These are phyloP conservation scores for Exaiptasia diaphana DNA, from an alignment of 64 coral and sea anemone species.

Conservation along the genomic window DNA sequence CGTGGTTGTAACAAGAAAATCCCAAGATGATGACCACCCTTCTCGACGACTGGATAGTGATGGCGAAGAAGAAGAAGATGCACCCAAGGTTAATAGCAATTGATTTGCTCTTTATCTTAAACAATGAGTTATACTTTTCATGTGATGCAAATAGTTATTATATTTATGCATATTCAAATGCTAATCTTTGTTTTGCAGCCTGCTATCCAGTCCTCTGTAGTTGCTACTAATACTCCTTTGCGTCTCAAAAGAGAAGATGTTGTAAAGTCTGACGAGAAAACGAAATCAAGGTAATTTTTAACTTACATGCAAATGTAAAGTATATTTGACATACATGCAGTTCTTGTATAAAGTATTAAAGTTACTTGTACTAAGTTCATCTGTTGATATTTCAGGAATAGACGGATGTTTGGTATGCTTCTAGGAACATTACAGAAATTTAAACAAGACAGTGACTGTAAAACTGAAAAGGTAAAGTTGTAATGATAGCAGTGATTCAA, in stretches of 20 bases:
- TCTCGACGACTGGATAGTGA: constrained; percentile 97
- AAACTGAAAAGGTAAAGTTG: constrained; percentile 84
- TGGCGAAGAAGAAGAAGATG: constrained; percentile 94
- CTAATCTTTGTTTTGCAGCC: constrained; percentile 25
- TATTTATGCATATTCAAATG: too few species aligned
- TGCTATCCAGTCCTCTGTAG: constrained; percentile 82
- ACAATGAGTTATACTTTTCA: background rate
- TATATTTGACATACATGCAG: background rate
- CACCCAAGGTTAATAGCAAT: constrained; percentile 58
- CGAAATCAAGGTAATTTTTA: constrained; percentile 59
- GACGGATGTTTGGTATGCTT: constrained; percentile 98
- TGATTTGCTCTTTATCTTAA: background rate
- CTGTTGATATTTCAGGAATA: constrained; percentile 55
- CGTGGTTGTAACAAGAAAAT: constrained; percentile 67
- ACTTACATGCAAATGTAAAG: background rate
- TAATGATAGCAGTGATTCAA: too few species aligned
- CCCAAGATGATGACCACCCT: constrained; percentile 65
- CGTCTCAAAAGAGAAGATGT: constrained; percentile 60
- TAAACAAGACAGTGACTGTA: constrained; percentile 80
- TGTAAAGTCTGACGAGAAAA: constrained; percentile 60
- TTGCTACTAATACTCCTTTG: constrained; percentile 64
- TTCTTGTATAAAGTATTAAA: background rate
- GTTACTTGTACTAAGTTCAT: background rate
- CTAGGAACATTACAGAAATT: constrained; percentile 95
- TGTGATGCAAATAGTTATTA: background rate